phyloP scores from a whole-genome alignment of 2,888 invertebrate genomes.

The Cephus runcator region DNA sequence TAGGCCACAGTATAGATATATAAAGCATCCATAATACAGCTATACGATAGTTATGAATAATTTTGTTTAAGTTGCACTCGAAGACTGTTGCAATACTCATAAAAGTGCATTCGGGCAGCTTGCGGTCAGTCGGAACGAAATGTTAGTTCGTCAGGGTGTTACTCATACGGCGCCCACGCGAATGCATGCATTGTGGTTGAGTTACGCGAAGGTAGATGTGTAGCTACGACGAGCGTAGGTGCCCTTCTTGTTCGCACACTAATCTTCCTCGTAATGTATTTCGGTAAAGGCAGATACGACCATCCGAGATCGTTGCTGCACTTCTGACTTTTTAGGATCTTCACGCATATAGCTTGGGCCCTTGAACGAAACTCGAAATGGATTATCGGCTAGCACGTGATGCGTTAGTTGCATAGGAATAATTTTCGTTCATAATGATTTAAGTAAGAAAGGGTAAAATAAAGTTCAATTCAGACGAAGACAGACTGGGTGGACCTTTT shows the following conservation, averaged over 20 bases:
- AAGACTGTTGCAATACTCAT: constrained; percentile 17
- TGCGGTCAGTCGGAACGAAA: background rate
- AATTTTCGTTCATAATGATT: background rate
- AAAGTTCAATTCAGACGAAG: background rate
- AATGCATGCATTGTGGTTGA: background rate
- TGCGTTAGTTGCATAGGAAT: constrained; percentile 36
- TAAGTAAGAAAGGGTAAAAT: background rate
- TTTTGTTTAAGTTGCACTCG: constrained; percentile 45
- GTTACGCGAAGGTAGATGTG: background rate
- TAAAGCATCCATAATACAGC: constrained; percentile 25
- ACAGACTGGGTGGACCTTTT: background rate
- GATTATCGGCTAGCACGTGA: constrained; percentile 51
- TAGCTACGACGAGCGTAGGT: constrained; percentile 2
- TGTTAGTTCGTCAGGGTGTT: background rate
- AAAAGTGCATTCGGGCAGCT: background rate
- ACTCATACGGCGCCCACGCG: background rate
- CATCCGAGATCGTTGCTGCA: constrained; percentile 13
- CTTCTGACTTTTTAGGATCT: constrained; percentile 32
- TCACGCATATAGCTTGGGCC: constrained; percentile 15
- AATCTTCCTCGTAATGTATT: constrained; percentile 45
- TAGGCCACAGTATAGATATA: background rate
- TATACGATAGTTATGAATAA: constrained; percentile 46
- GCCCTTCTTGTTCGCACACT: constrained; percentile 28
- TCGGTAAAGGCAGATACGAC: constrained; percentile 37
- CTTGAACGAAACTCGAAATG: constrained; percentile 38